Percentiles rank a stretch among this genome's conserved stretches.
These are phyloP conservation scores for Halichondria panicea DNA, from an alignment of 37 sponge, comb jelly and placozoan species.

Conservation along the genomic window DNA sequence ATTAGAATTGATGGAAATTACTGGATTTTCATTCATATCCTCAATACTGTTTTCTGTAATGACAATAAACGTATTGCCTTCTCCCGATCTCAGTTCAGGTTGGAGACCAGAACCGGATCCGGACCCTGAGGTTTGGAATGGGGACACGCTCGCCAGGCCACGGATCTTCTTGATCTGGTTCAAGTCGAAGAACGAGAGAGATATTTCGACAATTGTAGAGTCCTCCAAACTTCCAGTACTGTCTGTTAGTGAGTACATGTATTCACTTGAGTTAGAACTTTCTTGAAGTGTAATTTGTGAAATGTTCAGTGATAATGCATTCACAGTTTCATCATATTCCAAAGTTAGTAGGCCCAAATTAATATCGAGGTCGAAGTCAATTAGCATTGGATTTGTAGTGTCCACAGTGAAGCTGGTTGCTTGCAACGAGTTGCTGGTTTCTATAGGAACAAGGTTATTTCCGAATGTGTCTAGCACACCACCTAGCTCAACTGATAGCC, in stretches of 20 bases:
- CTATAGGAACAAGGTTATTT: constrained; percentile 45
- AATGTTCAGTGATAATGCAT: constrained; percentile 49
- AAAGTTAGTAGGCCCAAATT: constrained; percentile 63
- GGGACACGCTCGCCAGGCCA: constrained; percentile 48
- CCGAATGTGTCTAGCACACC: constrained; percentile 59
- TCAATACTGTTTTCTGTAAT: constrained; percentile 52
- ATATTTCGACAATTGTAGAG: constrained; percentile 58
- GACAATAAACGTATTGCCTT: constrained; percentile 53
- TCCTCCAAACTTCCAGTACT: constrained; percentile 48
- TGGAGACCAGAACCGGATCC: not conserved
- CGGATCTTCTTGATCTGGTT: constrained; percentile 83
- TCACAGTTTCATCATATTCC: constrained; percentile 81
- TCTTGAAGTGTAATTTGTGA: constrained; percentile 67
- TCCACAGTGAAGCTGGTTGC: constrained; percentile 37
- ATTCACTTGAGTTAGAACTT: not conserved
- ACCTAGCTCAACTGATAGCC: constrained; percentile 49
- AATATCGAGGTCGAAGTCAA: constrained; percentile 58
- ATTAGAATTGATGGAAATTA: constrained; percentile 13
- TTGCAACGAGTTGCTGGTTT: constrained; percentile 23
- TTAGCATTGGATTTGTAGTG: constrained; percentile 67
- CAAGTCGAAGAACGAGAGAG: constrained; percentile 73
- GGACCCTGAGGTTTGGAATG: not conserved
- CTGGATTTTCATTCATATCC: constrained; percentile 75
- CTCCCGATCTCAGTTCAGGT: not conserved
- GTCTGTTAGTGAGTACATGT: constrained; percentile 58